phyloP scores from a whole-genome alignment of 2,888 invertebrate species.

The Ptilodon capucinus region DNA sequence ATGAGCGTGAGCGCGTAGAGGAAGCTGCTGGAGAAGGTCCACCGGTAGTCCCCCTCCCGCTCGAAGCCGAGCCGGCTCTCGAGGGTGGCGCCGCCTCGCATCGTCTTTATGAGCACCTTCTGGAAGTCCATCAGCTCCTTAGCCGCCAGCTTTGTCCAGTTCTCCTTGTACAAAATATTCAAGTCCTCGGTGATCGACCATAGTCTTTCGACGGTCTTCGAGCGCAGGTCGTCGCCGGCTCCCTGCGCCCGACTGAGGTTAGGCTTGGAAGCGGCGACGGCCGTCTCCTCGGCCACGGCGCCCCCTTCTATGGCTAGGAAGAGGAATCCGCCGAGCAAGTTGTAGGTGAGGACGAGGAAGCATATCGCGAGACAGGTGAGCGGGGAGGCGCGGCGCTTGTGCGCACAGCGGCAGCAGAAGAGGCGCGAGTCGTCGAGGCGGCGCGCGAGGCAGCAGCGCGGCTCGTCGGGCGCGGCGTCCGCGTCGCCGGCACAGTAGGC shows the following conservation, averaged over 20 bases:
- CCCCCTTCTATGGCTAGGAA: conserved; percentile 93
- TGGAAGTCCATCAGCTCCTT: conserved; percentile 93
- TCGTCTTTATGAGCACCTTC: conserved; percentile 81
- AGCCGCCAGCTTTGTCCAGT: conserved; percentile 95
- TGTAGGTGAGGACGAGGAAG: conserved; percentile 94
- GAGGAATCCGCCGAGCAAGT: conserved; percentile 94
- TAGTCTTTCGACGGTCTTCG: conserved; percentile 88
- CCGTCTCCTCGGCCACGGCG: conserved; percentile 77
- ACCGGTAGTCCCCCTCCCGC: conserved; percentile 84
- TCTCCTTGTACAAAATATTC: conserved; percentile 94
- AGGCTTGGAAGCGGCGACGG: conserved; percentile 85
- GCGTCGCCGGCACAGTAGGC: neutral
- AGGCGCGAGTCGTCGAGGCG: conserved; percentile 36
- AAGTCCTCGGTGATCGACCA: conserved; percentile 94
- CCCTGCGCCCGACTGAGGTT: conserved; percentile 81
- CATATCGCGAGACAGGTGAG: conserved; percentile 92
- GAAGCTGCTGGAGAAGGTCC: conserved; percentile 96
- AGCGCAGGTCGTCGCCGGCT: conserved; percentile 83
- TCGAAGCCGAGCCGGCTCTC: conserved; percentile 51
- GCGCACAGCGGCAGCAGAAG: conserved; percentile 76
- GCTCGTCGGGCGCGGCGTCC: conserved; percentile 30
- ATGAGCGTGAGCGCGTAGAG: conserved; percentile 96
- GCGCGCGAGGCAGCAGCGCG: conserved; percentile 43
- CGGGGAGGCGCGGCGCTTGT: conserved; percentile 77
- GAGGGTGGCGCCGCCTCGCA: conserved; percentile 60